Evolutionary conservation across 1,140 invertebrate species (phyloP).

Genomic region (Vanessa atalanta): DNA sequence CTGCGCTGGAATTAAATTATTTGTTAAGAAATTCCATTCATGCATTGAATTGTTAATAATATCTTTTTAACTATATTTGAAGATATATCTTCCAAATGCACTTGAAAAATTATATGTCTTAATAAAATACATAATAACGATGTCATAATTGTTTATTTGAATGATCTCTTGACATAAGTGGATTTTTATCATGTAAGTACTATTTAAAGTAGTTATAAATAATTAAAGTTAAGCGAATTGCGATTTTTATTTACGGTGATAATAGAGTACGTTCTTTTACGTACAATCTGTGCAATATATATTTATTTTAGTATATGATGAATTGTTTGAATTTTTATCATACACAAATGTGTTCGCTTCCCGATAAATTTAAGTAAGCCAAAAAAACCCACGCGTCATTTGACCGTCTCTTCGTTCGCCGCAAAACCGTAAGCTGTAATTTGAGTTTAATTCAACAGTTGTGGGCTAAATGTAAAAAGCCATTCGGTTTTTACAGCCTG

Average conservation of each 20-base stretch:
- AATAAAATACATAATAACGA: too few species aligned
- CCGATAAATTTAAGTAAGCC: neutral
- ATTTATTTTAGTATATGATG: neutral
- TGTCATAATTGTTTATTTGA: too few species aligned
- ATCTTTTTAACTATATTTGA: neutral
- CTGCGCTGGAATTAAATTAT: neutral
- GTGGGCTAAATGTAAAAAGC: constrained; percentile 1
- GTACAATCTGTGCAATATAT: too few species aligned
- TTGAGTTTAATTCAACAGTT: neutral
- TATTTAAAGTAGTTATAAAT: too few species aligned
- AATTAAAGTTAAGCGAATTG: too few species aligned
- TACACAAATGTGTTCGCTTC: neutral
- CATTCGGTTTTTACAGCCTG: neutral
- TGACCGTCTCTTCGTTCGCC: neutral
- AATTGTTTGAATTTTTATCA: neutral
- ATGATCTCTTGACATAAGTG: too few species aligned
- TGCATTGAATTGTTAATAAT: neutral
- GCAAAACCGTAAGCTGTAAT: constrained; percentile 13
- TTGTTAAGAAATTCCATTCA: neutral
- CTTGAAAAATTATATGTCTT: too few species aligned
- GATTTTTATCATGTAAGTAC: too few species aligned
- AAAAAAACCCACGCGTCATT: neutral
- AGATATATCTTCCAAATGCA: neutral
- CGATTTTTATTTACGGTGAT: too few species aligned
- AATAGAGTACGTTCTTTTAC: too few species aligned